Evolutionary conservation across 2,113 vertebrate species (phyloP).

Genomic region (Climacteris rufus): DNA sequence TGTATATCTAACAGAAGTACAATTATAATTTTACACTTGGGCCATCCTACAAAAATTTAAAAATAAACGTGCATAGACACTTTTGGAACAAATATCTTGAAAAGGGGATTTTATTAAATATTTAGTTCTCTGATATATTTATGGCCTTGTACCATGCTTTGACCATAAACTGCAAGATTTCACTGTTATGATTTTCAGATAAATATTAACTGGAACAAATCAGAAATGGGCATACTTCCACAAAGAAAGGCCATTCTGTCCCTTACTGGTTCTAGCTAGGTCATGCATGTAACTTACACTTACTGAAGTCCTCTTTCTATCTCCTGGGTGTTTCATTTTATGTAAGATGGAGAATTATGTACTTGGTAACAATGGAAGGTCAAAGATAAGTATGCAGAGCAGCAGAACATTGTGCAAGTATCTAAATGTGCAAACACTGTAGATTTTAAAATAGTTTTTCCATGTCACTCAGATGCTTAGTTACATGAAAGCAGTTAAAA

Average conservation of each 20-base stretch:
- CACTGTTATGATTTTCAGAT: neutral
- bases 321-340: neutral
- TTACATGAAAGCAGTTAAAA: slow-evolving; percentile 5
- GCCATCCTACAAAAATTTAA: neutral
- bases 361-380: neutral
- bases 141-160: neutral
- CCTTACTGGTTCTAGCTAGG: neutral
- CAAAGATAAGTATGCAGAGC: slow-evolving; percentile 22
- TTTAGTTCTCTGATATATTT: neutral
- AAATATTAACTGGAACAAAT: neutral
- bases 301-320: neutral
- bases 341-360: neutral
- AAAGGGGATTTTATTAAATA: neutral
- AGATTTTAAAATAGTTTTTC: slow-evolving; percentile 21
- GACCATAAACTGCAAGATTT: neutral
- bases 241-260: neutral
- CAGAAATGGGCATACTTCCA: neutral
- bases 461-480: neutral
- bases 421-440: neutral
- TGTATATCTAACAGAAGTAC: neutral
- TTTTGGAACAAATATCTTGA: neutral
- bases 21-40: neutral
- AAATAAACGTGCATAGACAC: neutral
- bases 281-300: neutral
- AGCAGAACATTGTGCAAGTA: slow-evolving; percentile 23